Conservation (phyloP, 2,797 vertebrate species). For the Crenichthys baileyi region DNA sequence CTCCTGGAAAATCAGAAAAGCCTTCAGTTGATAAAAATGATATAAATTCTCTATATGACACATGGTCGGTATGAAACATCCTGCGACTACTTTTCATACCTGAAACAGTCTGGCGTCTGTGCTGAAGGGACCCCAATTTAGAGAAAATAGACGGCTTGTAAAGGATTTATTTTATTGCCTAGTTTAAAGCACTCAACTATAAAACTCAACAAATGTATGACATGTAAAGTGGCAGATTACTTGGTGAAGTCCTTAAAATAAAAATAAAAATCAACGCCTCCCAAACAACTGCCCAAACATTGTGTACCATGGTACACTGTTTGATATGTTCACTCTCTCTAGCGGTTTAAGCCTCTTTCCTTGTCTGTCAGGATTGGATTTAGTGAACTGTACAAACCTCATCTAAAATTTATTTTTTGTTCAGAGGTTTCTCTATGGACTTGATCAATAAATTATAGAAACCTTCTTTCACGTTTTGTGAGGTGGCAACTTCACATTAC, state of each 20-base stretch:
- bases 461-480: slow-evolving; percentile 5
- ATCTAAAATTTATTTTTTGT: slow-evolving; percentile 44
- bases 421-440: slow-evolving; percentile 28
- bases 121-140: neutral
- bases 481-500: slow-evolving; percentile 39
- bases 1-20: neutral
- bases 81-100: neutral
- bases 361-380: slow-evolving; percentile 30
- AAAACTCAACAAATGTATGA: neutral
- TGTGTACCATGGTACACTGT: neutral
- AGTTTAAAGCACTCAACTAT: neutral
- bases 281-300: neutral
- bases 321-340: neutral
- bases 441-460: slow-evolving; percentile 10
- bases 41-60: neutral
- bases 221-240: neutral
- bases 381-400: slow-evolving; percentile 22
- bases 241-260: neutral
- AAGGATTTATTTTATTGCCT: neutral
- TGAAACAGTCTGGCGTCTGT: neutral
- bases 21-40: neutral
- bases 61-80: neutral
- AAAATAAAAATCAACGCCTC: neutral
- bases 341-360: slow-evolving; percentile 22
- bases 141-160: neutral